Conservation (phyloP, 2,888 invertebrate species). For the Lasioglossum calceatum region DNA sequence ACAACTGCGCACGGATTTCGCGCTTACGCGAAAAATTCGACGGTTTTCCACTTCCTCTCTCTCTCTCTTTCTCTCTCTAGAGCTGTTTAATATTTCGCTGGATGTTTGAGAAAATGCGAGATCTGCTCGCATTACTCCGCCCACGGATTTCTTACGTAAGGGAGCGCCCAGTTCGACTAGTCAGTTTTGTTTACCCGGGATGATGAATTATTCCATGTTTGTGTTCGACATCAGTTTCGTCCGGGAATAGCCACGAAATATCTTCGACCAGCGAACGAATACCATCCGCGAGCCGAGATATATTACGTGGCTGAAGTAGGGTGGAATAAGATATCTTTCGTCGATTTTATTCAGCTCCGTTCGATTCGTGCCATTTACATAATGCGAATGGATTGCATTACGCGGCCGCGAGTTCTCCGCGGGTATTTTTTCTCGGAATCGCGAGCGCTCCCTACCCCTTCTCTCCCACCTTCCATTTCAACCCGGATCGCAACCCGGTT, state of each 20-base stretch:
- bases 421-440: neutral
- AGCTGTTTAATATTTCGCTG: neutral
- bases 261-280: constrained; percentile 40
- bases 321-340: constrained; percentile 54
- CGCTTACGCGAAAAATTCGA: neutral
- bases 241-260: constrained; percentile 50
- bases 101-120: too few species aligned
- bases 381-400: constrained; percentile 60
- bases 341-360: constrained; percentile 62
- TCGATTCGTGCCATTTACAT: constrained; percentile 66
- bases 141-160: constrained; percentile 2
- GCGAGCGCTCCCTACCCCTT: neutral
- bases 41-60: neutral
- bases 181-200: constrained; percentile 16
- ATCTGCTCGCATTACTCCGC: neutral
- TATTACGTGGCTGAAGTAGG: constrained; percentile 53
- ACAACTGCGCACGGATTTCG: neutral
- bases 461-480: neutral
- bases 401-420: constrained; percentile 19
- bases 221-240: constrained; percentile 43
- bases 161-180: neutral
- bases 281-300: constrained; percentile 46
- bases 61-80: neutral
- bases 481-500: neutral
- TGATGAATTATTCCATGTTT: constrained; percentile 58